Conservation (phyloP, 2,113 vertebrate genomes). For the Anhinga anhinga region DNA sequence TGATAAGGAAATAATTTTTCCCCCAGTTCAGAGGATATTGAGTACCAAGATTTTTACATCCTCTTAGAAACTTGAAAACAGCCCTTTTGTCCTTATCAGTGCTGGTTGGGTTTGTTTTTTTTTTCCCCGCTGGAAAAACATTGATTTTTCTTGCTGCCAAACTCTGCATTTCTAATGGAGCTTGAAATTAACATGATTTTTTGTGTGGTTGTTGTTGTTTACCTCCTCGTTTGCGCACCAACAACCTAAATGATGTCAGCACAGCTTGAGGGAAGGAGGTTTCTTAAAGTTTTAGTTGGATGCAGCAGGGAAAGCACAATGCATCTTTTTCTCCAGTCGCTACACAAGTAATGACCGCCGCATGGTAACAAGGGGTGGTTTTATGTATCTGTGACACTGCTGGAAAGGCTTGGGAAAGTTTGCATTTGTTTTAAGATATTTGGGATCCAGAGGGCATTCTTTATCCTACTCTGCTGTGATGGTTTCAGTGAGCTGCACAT, state of each 20-base stretch:
- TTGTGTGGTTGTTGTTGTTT: slow-evolving; percentile 45
- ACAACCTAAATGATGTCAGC: slow-evolving; percentile 29
- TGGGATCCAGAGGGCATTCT: neutral
- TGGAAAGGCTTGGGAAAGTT: neutral
- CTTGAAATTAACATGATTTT: slow-evolving; percentile 70
- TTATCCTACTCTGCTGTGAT: neutral
- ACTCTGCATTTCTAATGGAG: slow-evolving; percentile 69
- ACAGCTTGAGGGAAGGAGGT: slow-evolving; percentile 13
- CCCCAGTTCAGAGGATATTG: neutral
- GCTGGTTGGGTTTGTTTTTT: neutral
- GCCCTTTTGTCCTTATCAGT: neutral
- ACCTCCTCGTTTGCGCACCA: slow-evolving; percentile 42
- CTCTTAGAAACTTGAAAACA: slow-evolving; percentile 13
- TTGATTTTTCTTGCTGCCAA: slow-evolving; percentile 68
- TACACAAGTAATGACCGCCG: neutral
- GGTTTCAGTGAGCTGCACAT: neutral
- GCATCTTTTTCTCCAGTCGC: neutral
- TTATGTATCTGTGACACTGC: neutral
- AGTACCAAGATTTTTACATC: slow-evolving; percentile 13
- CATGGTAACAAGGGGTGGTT: neutral
- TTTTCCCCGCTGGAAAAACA: slow-evolving; percentile 60
- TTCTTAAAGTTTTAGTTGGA: slow-evolving; percentile 36
- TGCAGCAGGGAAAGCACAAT: neutral
- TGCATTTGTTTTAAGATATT: slow-evolving; percentile 7
- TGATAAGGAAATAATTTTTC: slow-evolving; percentile 43